A percentile compares a stretch with the other conserved stretches of the same genome.
Evolutionary conservation across 2,113 vertebrate genomes (phyloP).

Genomic region (Uria aalge): DNA sequence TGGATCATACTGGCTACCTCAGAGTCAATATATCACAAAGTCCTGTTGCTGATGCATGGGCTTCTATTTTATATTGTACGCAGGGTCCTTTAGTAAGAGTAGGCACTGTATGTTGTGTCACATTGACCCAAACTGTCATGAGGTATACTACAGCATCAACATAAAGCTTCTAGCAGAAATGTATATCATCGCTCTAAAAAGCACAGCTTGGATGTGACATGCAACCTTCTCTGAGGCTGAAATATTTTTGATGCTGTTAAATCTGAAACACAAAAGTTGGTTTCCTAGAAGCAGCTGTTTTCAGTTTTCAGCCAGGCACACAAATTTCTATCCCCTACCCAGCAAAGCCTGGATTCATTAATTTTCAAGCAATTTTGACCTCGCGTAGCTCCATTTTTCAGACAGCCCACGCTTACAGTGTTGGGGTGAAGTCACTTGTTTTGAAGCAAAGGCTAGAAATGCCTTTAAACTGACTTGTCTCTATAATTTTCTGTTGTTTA

Average conservation of each 20-base stretch:
- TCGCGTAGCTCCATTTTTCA: not conserved
- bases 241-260: not conserved
- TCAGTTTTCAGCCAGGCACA: not conserved
- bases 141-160: not conserved
- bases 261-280: not conserved
- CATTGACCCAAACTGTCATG: not conserved
- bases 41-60: not conserved
- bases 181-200: not conserved
- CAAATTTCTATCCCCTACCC: not conserved
- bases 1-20: not conserved
- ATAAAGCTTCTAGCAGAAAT: not conserved
- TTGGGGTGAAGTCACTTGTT: not conserved
- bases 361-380: not conserved
- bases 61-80: rapidly evolving
- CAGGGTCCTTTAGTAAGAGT: not conserved
- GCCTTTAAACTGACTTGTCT: not conserved
- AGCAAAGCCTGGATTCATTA: not conserved
- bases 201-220: not conserved
- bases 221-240: not conserved
- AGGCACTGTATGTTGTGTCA: not conserved
- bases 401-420: not conserved
- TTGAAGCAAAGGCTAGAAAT: not conserved
- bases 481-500: not conserved
- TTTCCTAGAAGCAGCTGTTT: not conserved
- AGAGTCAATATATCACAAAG: not conserved